Base-by-base conservation (phyloP, 2,888 invertebrate genomes). In the Mythimna albipuncta region DNA sequence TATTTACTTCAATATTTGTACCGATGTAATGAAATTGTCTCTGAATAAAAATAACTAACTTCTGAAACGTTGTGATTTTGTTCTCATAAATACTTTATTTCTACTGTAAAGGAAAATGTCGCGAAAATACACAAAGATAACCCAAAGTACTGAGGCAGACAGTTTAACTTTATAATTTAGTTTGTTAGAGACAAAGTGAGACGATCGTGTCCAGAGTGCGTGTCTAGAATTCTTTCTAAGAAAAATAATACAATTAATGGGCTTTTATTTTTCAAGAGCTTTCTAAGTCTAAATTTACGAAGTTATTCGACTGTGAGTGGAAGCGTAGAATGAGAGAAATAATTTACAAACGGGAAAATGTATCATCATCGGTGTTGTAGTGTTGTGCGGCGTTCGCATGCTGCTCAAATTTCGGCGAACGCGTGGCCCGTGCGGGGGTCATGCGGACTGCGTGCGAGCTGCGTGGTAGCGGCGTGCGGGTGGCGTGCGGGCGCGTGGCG, bases 31-130 rank as follows among this genome's bases (percentile, higher is more conserved):
- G 65, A 79, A 77, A 85, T 77, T 85, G 67, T 85, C 82, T 86
- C 85, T 85, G 69, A 88, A 88, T 88, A 87, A 88, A 86, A 75
- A 75, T 74, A 81, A 85, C 68, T 82, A 82, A 83, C 83, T 84
- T 87, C 85, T 75, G 65, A 68, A 68, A 61, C 55, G 26, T 61
- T 54, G 55, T 63, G 57, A 62, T 69, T 79, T 72, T 68, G 41
- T 75, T 69, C 55, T 47, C 19, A 21, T 57, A 64, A 55, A 58
- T 61, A 52, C 11, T n/a, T 38, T 52, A 69, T 57, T 63, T 64
- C 52, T 47, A 65, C 32, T 32, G 50, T 58, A 38, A 9, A 19
- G 11, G 10, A 59, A 61, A 50, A 44, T 61, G 38, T 63, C 11
- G 9, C 1, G 6, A 55, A 76, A 72, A 75, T 52, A 65, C 16